Evolutionary conservation across 2,113 vertebrate genomes (phyloP).

Genomic region (Eulemur rufifrons): DNA sequence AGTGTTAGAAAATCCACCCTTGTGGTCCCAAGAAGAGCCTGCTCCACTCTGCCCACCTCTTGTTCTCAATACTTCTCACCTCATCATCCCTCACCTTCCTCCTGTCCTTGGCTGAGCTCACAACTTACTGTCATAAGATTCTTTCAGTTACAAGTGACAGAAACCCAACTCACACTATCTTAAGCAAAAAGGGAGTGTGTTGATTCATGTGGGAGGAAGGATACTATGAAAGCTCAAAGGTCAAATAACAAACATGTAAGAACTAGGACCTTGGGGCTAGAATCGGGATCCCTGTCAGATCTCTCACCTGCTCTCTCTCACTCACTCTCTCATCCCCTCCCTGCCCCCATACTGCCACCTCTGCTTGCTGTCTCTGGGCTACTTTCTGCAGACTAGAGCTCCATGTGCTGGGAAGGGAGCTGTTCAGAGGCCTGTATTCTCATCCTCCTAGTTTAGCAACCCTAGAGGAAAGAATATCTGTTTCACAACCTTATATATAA

Average conservation of each 20-base stretch:
- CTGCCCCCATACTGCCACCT: fast-evolving
- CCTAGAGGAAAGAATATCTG: background rate
- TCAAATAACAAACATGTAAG: background rate
- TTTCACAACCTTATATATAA: background rate
- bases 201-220: background rate
- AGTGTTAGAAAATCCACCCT: background rate
- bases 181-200: background rate
- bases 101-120: background rate
- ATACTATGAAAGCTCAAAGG: background rate
- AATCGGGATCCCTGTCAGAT: background rate
- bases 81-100: background rate
- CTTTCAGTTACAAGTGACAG: background rate
- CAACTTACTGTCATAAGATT: background rate
- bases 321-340: fast-evolving
- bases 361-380: background rate
- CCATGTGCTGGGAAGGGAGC: background rate
- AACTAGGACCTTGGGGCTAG: background rate
- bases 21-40: background rate
- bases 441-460: background rate
- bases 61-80: background rate
- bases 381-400: background rate
- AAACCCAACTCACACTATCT: background rate
- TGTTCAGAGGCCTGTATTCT: background rate
- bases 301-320: fast-evolving
- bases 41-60: background rate